Evolutionary conservation across 2,797 vertebrate species (phyloP), one percentile per base, ranked within the genome.

Genomic region (Tolypeutes matacus): DNA sequence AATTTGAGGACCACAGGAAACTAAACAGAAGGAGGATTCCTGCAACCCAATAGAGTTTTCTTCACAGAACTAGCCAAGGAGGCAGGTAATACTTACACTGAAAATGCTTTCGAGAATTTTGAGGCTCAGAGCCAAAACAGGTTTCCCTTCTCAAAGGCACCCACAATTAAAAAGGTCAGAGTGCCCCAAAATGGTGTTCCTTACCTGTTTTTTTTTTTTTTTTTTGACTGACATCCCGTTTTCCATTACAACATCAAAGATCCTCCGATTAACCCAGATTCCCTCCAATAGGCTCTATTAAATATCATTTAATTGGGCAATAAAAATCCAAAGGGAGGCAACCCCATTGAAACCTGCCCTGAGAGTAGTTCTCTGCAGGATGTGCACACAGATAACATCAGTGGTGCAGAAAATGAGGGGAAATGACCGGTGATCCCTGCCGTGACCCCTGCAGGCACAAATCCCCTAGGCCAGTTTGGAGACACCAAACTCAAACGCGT

Each of bases 401-500:
- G n/a, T 17, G 69, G 67, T 10, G 62, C 49, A 7, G 85, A 88
- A 64, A 64, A 65, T 2, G 25, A 62, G 46, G 21, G 85, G 62
- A 31, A 46, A 23, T 11, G 51, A 29, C 60, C 51, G 1, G 27
- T 36, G 88, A 51, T 72, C 60, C 3, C 18, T 23, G 31, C 21
- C 1, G 0, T 0, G 13, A 42, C 60, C 53, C n/a, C 0, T 12
- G 2, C 29, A 5, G 67, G 62, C 83, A 60, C 72, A 15, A 4
- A 46, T 8, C 6, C 70, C 78, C 11, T 17, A 8, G 18, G 31
- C 21, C 0, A 5, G 20, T 2, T 23, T 5, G 6, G n/a, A 1
- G 36, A 29, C 9, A 21, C 13, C 21, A 6, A 1, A 12, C 39
- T 13, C 25, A 60, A 27, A 70, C 2, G 2, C 2, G 1, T 13